These are phyloP conservation scores for Tauraco erythrolophus DNA, from an alignment of 2,113 vertebrate genomes.

Conservation along the genomic window DNA sequence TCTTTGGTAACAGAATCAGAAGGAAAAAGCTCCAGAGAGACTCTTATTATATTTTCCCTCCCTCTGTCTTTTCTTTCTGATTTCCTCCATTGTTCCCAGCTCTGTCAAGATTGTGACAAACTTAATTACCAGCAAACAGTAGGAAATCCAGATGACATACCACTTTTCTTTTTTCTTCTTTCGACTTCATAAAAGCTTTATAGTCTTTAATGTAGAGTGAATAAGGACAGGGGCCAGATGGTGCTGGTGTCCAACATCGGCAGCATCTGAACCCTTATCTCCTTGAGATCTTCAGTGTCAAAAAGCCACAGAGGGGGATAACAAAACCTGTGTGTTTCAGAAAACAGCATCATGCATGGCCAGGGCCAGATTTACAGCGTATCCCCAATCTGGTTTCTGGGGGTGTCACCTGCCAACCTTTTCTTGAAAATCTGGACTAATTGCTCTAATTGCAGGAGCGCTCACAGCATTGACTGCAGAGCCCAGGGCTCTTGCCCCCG, in stretches of 20 bases:
- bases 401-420: not conserved
- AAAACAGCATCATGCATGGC: accelerated
- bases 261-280: not conserved
- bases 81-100: constrained; percentile 39
- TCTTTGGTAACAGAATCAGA: constrained; percentile 52
- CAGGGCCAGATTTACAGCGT: not conserved
- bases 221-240: constrained; percentile 33
- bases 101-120: constrained; percentile 61
- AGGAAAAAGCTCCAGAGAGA: constrained; percentile 12
- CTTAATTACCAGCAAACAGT: constrained; percentile 65
- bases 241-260: not conserved
- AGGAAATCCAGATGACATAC: constrained; percentile 52
- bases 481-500: not conserved
- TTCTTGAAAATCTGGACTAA: not conserved
- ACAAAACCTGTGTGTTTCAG: not conserved
- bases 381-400: accelerated
- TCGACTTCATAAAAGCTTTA: constrained; percentile 29
- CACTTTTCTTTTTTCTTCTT: not conserved
- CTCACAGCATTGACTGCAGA: not conserved
- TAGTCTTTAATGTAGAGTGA: constrained; percentile 6
- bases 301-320: not conserved
- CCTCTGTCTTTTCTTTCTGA: constrained; percentile 29
- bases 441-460: not conserved
- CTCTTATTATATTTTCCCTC: constrained; percentile 35
- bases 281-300: not conserved